Base-by-base conservation (phyloP, 1,140 invertebrate species). In the Coelopa frigida region DNA sequence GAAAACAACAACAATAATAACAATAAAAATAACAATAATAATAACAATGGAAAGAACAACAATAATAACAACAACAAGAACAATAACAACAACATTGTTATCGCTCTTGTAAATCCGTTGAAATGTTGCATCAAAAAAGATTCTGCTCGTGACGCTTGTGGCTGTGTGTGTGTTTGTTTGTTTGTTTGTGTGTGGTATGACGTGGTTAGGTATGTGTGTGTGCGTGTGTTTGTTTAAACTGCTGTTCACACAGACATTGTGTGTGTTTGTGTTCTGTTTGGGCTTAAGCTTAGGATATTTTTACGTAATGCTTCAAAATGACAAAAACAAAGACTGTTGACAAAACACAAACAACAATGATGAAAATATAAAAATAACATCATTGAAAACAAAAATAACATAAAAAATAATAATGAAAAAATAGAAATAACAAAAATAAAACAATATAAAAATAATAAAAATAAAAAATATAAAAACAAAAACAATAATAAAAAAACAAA, bases 81-180 rank as follows among this genome's bases (percentile, higher is more conserved):
- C 26, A 31, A 42, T 29, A 29, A 42, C 27, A 42, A 29, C 40
- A 24, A 29, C n/a, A n/a, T n/a, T n/a, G n/a, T n/a, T n/a, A n/a
- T n/a, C n/a, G n/a, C n/a, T n/a, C n/a, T n/a, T n/a, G n/a, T n/a
- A n/a, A n/a, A n/a, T n/a, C n/a, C n/a, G n/a, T n/a, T n/a, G n/a
- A n/a, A n/a, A n/a, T n/a, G n/a, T n/a, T n/a, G n/a, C n/a, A n/a
- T n/a, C n/a, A n/a, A n/a, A n/a, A n/a, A n/a, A n/a, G n/a, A n/a
- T n/a, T n/a, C n/a, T n/a, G n/a, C n/a, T n/a, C n/a, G n/a, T n/a
- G n/a, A n/a, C n/a, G n/a, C n/a, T n/a, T n/a, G n/a, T n/a, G n/a
- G n/a, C n/a, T n/a, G n/a, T n/a, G n/a, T n/a, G n/a, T n/a, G n/a
- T n/a, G n/a, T n/a, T n/a, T n/a, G n/a, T n/a, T n/a, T n/a, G n/a